These are phyloP conservation scores for Zeugodacus cucurbitae DNA, from an alignment of 1,140 invertebrate species.

Conservation along the genomic window DNA sequence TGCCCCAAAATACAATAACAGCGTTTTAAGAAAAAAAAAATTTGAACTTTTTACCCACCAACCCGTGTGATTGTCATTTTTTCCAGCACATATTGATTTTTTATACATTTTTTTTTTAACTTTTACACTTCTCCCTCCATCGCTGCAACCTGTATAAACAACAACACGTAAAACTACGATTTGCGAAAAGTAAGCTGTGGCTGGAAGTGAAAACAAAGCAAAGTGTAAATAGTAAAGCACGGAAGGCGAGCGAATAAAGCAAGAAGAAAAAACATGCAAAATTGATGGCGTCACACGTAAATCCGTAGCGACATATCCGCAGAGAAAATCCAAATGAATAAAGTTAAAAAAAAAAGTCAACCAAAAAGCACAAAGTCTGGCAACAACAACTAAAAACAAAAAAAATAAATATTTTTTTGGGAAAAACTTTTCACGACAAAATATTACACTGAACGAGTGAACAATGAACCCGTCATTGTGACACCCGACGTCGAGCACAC, in stretches of 20 bases:
- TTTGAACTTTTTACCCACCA: neutral
- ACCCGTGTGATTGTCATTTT: neutral
- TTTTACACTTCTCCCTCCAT: neutral
- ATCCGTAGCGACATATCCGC: neutral
- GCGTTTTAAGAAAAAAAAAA: no score
- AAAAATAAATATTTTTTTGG: neutral
- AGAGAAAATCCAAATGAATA: neutral
- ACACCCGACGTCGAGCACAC: neutral
- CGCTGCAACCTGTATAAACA: neutral
- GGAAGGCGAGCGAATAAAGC: neutral
- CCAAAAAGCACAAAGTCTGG: neutral
- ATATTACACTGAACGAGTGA: constrained; percentile 19
- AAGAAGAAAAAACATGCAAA: neutral
- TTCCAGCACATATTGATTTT: neutral
- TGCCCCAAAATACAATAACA: neutral
- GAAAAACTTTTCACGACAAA: neutral
- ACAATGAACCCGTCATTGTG: constrained; percentile 12
- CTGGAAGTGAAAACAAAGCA: neutral
- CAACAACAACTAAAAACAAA: neutral
- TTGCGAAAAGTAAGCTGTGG: neutral
- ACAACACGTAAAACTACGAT: neutral
- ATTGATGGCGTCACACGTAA: neutral
- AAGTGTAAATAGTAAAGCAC: neutral
- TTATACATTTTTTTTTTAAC: neutral
- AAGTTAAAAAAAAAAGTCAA: neutral